Evolutionary conservation across 2,888 invertebrate genomes (phyloP), one percentile per base, ranked within the genome.

Genomic region (Clivina fossor): DNA sequence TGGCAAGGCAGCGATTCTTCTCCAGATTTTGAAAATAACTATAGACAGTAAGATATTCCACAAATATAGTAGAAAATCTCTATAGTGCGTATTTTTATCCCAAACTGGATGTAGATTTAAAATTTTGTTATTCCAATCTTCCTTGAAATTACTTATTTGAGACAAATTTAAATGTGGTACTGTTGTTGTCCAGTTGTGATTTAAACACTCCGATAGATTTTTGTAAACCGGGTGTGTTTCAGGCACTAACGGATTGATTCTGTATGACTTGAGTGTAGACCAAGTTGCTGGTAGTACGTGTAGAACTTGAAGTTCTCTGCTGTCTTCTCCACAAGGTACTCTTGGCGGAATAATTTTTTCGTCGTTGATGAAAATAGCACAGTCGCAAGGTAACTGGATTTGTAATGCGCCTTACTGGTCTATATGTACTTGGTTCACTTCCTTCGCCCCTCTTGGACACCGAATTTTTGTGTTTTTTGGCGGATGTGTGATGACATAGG

Each of bases 331-430:
- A 19, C 40, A 40, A 2, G 22, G 40, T 2, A 40, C 20, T 3
- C 40, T 20, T 13, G 20, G 22, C 4, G 40, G 22, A 2, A 40
- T 40, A 1, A 20, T 19, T 4, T 13, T 20, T 2, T 20, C 13
- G 9, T 2, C 2, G 11, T 40, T 40, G 40, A 16, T 19, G 20
- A 22, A 40, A 5, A 40, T 11, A 19, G 40, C 40, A n/a, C 40
- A 40, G n/a, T 20, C 24, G 11, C 40, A 40, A 3, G 40, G 19
- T 1, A 40, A 40, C 40, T 40, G 40, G 5, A 40, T 19, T 40
- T 40, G 40, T 2, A 40, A 13, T 40, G 20, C 40, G 7, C 40
- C 40, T 1, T 20, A 24, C 20, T 40, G 40, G 4, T 24, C 40
- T 19, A 40, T 40, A 40, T 40, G 40, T 40, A 40, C 13, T 9